Evolutionary conservation across 2,113 vertebrate genomes (phyloP), one percentile per base, ranked within the genome.

Genomic region (Capreolus pygargus): DNA sequence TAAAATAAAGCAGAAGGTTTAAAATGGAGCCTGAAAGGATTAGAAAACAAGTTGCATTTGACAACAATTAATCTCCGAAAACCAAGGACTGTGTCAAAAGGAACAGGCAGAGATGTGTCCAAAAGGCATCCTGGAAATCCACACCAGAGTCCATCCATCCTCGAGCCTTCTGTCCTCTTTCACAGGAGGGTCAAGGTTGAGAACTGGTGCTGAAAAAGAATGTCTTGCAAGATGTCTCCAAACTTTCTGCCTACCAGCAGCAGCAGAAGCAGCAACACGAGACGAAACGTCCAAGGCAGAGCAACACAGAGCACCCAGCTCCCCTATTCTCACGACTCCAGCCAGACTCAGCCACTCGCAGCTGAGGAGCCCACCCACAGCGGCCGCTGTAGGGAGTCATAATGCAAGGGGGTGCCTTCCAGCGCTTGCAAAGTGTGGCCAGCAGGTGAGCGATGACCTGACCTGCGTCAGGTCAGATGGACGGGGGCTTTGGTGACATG

Each of bases 41-140:
- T 98, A 98, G 98, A 98, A 99, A 99, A 98, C 98, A 97, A 98
- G 98, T 98, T 98, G 98, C 97, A 74, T 98, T 98, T 98, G 98
- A 97, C 98, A 98, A 99, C 99, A 99, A 99, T 99, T 98, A 99
- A 99, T 99, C 99, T 98, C 98, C 97, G 97, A 97, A 98, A 98
- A 98, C 97, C 97, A 3, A 1, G 91, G 93, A 96, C 98, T 98
- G 98, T 98, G 96, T 98, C 96, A 95, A 98, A 98, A 98, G 96
- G 85, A 94, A 97, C 95, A 97, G 97, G 95, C 86, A 27, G 95
- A 98, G 96, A 98, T 78, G 96, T 93, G 97, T 98, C 98, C 45
- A 95, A 95, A 98, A 97, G 94, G 89, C 84, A 76, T 97, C 12
- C 82, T 97, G 92, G 93, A 97, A 96, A 97, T 45, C 86, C 97